phyloP scores from a whole-genome alignment of 2,888 invertebrate genomes.

The Lithophane ornitopus region DNA sequence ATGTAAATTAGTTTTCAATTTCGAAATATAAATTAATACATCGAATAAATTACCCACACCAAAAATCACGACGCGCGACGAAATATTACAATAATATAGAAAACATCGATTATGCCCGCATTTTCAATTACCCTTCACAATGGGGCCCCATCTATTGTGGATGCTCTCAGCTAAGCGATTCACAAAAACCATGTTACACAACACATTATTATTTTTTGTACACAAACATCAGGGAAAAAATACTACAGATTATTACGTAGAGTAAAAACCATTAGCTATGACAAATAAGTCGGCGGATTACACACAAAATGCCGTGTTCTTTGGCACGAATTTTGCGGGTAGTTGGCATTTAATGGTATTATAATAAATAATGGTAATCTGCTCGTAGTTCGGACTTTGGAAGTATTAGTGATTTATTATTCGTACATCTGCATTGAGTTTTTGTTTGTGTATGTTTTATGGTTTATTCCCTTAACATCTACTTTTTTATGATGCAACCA shows the following conservation, averaged over 20 bases:
- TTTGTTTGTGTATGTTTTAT: slow-evolving; percentile 11
- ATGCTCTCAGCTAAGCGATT: slow-evolving; percentile 73
- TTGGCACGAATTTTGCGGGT: slow-evolving; percentile 71
- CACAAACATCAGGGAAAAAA: slow-evolving; percentile 78
- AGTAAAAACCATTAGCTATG: slow-evolving; percentile 75
- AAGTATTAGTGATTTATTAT: slow-evolving; percentile 74
- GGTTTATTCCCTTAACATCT: background rate
- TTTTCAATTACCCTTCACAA: slow-evolving; percentile 84
- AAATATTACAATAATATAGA: slow-evolving; percentile 69
- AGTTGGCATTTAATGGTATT: slow-evolving; percentile 73
- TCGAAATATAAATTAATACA: slow-evolving; percentile 18
- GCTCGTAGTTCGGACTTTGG: slow-evolving; percentile 55
- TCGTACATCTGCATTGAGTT: slow-evolving; percentile 45
- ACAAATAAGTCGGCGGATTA: slow-evolving; percentile 84
- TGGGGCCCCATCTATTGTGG: slow-evolving; percentile 75
- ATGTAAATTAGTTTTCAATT: background rate
- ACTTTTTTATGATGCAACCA: background rate
- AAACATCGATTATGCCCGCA: slow-evolving; percentile 85
- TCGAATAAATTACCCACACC: slow-evolving; percentile 15
- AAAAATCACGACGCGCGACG: slow-evolving; percentile 46
- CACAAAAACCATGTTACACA: slow-evolving; percentile 84
- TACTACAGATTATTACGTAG: slow-evolving; percentile 77
- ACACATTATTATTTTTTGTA: slow-evolving; percentile 80
- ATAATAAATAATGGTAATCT: slow-evolving; percentile 71
- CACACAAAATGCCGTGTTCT: slow-evolving; percentile 73